phyloP scores from a whole-genome alignment of 1,140 invertebrate species.

The Aphelinus atriplicis region DNA sequence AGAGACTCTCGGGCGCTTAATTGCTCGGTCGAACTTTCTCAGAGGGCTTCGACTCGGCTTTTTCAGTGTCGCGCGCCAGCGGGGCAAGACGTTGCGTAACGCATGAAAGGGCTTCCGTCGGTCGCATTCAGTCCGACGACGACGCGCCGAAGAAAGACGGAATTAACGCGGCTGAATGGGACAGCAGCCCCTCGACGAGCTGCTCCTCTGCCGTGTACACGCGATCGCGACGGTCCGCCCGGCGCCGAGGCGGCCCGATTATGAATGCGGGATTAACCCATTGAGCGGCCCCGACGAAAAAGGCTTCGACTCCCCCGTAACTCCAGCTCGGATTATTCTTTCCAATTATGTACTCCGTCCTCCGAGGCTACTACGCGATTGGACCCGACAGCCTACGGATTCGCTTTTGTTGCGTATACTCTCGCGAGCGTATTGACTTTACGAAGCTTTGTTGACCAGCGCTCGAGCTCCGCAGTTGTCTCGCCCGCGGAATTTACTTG shows the following conservation, averaged over 20 bases:
- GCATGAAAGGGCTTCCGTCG: conserved; percentile 61
- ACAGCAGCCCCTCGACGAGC: conserved; percentile 38
- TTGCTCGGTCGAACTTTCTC: neutral
- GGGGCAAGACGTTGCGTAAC: conserved; percentile 43
- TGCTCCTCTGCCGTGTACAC: conserved; percentile 32
- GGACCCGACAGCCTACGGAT: too few relatives aligned
- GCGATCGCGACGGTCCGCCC: conserved; percentile 22
- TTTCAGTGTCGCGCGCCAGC: neutral
- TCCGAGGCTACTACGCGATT: too few relatives aligned
- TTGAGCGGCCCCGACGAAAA: conserved; percentile 41
- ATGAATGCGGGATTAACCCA: conserved; percentile 58
- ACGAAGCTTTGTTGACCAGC: too few relatives aligned
- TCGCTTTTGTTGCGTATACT: too few relatives aligned
- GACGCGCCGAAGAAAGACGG: conserved; percentile 52
- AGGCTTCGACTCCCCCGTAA: neutral
- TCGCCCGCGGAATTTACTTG: too few relatives aligned
- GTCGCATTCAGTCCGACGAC: conserved; percentile 47
- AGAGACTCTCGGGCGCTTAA: conserved; percentile 10
- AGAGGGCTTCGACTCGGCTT: neutral
- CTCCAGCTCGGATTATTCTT: conserved; percentile 11
- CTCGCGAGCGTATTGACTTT: too few relatives aligned
- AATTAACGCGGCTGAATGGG: conserved; percentile 54
- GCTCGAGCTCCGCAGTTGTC: too few relatives aligned
- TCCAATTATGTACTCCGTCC: conserved; percentile 23
- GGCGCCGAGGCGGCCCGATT: conserved; percentile 43